phyloP scores from a whole-genome alignment of 2,113 vertebrate species.

The Nanorana parkeri region DNA sequence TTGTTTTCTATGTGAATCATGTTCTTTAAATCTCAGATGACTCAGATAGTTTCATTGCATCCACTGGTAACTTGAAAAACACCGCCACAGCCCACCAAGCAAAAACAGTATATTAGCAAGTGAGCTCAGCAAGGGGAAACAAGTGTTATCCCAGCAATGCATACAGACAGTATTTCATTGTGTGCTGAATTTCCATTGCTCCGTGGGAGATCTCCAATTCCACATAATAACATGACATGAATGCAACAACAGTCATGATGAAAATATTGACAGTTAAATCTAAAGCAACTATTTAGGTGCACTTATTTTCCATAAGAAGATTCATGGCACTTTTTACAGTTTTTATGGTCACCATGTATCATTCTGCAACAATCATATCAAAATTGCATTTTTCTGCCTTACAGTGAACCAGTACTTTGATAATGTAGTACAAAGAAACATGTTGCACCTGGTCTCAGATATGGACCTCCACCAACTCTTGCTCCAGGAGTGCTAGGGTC shows the following conservation, averaged over 20 bases:
- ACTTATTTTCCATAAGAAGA: slow-evolving; percentile 31
- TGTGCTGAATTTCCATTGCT: slow-evolving; percentile 38
- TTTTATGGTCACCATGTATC: slow-evolving; percentile 14
- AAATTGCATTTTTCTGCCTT: not conserved
- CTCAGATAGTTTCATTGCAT: not conserved
- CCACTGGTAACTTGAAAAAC: slow-evolving; percentile 9
- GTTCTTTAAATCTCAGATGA: slow-evolving; percentile 3
- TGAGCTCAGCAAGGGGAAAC: slow-evolving; percentile 6
- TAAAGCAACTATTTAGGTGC: slow-evolving; percentile 29
- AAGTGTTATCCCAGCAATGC: slow-evolving; percentile 14
- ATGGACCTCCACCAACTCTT: no score
- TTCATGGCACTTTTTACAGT: slow-evolving; percentile 1
- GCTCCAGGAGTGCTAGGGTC: no score
- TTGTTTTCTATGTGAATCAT: not conserved
- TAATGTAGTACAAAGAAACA: no score
- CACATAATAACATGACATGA: slow-evolving; percentile 27
- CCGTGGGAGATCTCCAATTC: slow-evolving; percentile 50
- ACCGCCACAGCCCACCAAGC: not conserved
- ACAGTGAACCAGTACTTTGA: no score
- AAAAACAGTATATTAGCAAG: slow-evolving; percentile 28
- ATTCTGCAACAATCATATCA: not conserved
- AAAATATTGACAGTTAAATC: slow-evolving; percentile 45
- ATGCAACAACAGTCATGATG: slow-evolving; percentile 26
- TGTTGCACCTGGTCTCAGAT: no score
- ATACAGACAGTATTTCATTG: slow-evolving; percentile 16